A percentile compares a stretch with the other conserved stretches of the same genome.
Evolutionary conservation across 2,113 vertebrate genomes (phyloP).

Genomic region (Pomatorhinus ruficollis): DNA sequence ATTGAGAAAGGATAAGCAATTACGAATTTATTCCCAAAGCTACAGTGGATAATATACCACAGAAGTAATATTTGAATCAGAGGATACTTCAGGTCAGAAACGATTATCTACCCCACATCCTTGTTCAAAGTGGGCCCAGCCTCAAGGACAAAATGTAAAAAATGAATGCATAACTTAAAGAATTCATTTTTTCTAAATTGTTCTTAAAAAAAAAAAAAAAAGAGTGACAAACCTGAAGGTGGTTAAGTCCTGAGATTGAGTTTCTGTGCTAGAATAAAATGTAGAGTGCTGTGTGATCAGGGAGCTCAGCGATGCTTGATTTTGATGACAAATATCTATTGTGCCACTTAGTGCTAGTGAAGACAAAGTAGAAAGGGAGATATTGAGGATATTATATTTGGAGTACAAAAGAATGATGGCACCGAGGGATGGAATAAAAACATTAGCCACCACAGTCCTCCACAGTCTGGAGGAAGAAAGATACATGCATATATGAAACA

Average conservation of each 20-base stretch:
- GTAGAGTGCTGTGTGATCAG: background rate
- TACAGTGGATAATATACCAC: background rate
- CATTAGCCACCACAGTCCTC: background rate
- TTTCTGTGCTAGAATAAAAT: background rate
- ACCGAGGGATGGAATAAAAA: background rate
- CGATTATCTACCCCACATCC: background rate
- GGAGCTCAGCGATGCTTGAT: background rate
- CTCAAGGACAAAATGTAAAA: conserved; percentile 2
- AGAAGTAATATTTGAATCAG: background rate
- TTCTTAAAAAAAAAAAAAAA: background rate
- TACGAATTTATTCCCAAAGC: conserved; percentile 32
- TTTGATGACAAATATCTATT: background rate
- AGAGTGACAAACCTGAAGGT: background rate
- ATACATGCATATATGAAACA: background rate
- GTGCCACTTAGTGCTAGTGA: background rate
- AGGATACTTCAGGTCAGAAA: background rate
- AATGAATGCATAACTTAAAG: background rate
- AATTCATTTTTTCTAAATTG: background rate
- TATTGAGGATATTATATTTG: background rate
- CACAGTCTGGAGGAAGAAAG: background rate
- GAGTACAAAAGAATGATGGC: background rate
- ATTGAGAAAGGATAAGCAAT: conserved; percentile 9
- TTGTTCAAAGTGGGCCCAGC: background rate
- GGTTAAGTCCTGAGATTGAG: background rate
- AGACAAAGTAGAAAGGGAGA: background rate